Evolutionary conservation across 2,113 vertebrate genomes (phyloP).

Genomic region (Microtus pennsylvanicus): DNA sequence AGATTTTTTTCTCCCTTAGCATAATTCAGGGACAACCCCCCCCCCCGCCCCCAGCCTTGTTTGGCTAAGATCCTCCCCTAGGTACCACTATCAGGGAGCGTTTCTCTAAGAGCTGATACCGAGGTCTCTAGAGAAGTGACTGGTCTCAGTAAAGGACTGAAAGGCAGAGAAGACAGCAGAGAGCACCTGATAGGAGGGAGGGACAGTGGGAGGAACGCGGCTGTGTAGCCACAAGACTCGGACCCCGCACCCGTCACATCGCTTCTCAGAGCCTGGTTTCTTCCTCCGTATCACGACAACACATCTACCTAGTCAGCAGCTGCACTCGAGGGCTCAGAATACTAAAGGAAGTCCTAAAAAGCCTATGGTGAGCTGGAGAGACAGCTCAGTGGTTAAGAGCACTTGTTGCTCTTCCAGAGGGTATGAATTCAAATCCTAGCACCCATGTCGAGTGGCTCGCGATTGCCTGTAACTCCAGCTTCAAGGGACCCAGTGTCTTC

Average conservation of each 20-base stretch:
- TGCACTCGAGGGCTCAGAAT: background rate
- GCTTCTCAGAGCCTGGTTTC: background rate
- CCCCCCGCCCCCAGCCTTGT: too few relatives aligned
- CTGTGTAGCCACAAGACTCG: background rate
- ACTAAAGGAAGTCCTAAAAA: slow-evolving; percentile 8
- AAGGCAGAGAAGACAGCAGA: background rate
- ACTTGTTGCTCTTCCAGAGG: too few relatives aligned
- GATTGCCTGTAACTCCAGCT: background rate
- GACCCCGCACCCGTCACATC: background rate
- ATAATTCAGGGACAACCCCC: background rate
- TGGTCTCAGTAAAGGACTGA: background rate
- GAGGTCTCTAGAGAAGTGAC: background rate
- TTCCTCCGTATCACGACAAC: background rate
- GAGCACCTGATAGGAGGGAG: background rate
- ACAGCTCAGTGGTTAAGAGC: too few relatives aligned
- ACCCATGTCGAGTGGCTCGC: too few relatives aligned
- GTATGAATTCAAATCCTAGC: background rate
- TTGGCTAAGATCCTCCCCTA: too few relatives aligned
- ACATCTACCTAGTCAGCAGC: background rate
- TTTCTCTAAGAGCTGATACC: background rate
- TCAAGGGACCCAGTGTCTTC: background rate
- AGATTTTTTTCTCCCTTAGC: background rate
- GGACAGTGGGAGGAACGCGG: background rate
- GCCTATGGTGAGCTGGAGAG: background rate
- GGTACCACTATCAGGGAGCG: too few relatives aligned